A percentile compares a stretch with the other conserved stretches of the same genome.
Evolutionary conservation across 2,113 vertebrate genomes (phyloP).

Genomic region (Himantopus leucocephalus): DNA sequence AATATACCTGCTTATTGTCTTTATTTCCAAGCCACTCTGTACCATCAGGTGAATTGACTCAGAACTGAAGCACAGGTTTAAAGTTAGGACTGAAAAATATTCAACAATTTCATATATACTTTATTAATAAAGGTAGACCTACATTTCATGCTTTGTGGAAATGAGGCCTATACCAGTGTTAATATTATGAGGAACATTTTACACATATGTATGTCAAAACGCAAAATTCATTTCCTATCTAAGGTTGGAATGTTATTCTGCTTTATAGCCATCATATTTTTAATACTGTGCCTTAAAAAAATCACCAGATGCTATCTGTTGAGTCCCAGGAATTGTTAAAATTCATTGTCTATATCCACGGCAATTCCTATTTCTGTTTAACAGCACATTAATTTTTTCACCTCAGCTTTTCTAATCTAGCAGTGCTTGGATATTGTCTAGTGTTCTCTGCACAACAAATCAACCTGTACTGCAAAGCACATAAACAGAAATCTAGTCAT

Average conservation of each 20-base stretch:
- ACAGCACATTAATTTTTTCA: neutral
- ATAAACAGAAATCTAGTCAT: neutral
- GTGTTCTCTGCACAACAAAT: neutral
- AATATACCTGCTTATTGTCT: neutral
- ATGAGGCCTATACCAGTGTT: neutral
- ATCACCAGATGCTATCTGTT: neutral
- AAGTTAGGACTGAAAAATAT: neutral
- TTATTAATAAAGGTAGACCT: neutral
- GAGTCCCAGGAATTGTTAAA: neutral
- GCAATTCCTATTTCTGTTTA: neutral
- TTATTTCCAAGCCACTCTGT: neutral
- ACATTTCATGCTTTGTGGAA: neutral
- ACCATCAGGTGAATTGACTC: neutral
- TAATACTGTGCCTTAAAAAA: neutral
- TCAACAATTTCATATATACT: neutral
- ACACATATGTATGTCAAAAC: neutral
- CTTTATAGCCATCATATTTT: neutral
- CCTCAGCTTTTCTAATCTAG: neutral
- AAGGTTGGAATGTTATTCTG: neutral
- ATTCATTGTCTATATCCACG: neutral
- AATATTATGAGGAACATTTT: neutral
- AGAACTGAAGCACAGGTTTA: neutral
- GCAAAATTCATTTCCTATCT: neutral
- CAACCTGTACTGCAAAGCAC: neutral
- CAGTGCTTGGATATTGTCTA: neutral